phyloP scores from a whole-genome alignment of 2,888 invertebrate species.

The Protonemura montana region DNA sequence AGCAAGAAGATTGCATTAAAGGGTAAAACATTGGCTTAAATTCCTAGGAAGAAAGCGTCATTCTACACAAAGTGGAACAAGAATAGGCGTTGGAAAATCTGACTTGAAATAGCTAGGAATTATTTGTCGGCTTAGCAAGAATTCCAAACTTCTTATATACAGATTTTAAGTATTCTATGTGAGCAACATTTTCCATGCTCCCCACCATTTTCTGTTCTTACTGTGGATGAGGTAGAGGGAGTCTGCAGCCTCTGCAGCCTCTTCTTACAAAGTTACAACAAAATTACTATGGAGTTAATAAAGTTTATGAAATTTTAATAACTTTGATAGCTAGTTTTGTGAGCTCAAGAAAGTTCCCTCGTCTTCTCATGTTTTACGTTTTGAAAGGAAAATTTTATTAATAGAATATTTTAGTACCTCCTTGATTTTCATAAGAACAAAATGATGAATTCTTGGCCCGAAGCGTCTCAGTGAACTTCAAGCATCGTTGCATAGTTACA shows the following conservation, averaged over 20 bases:
- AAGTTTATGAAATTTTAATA: slow-evolving; percentile 41
- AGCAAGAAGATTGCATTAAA: slow-evolving; percentile 37
- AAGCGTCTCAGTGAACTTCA: slow-evolving; percentile 10
- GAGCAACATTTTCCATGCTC: background rate
- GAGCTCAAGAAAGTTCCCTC: slow-evolving; percentile 32
- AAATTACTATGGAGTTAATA: slow-evolving; percentile 34
- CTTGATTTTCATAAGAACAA: slow-evolving; percentile 37
- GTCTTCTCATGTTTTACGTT: slow-evolving; percentile 26
- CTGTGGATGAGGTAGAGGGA: background rate
- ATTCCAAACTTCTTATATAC: slow-evolving; percentile 27
- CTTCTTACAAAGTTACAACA: slow-evolving; percentile 25
- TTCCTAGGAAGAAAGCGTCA: slow-evolving; percentile 30
- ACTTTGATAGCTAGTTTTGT: slow-evolving; percentile 36
- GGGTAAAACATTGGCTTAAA: slow-evolving; percentile 38
- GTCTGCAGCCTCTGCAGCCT: background rate
- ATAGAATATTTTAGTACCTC: slow-evolving; percentile 42
- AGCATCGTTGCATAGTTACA: background rate
- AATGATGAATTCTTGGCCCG: slow-evolving; percentile 1
- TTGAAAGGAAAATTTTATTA: slow-evolving; percentile 32
- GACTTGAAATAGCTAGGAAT: slow-evolving; percentile 29
- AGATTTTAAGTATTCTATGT: slow-evolving; percentile 14
- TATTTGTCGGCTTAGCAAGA: slow-evolving; percentile 32
- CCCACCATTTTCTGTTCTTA: background rate
- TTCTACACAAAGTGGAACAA: background rate
- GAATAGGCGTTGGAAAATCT: background rate